These are phyloP conservation scores for Oreochromis tanganicae DNA, from an alignment of 2,113 vertebrate species.

Conservation along the genomic window DNA sequence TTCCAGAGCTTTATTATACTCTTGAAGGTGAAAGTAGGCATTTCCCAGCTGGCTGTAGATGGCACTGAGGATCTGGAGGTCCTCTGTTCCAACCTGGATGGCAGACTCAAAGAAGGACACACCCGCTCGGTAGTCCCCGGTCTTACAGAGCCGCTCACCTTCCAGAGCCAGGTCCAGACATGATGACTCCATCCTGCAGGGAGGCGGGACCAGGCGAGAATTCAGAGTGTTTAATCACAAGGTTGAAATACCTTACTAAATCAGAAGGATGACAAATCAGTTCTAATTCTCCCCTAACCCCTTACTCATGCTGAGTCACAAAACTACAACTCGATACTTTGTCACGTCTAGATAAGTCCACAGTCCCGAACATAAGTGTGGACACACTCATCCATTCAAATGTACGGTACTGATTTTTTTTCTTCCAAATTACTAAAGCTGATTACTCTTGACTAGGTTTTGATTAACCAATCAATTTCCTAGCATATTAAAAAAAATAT, in stretches of 20 bases:
- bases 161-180: slow-evolving; percentile 95
- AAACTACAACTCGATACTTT: background rate
- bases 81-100: slow-evolving; percentile 95
- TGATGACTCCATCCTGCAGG: slow-evolving; percentile 91
- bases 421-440: background rate
- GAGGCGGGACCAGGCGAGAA: background rate
- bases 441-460: background rate
- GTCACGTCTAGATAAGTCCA: background rate
- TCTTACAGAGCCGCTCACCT: slow-evolving; percentile 91
- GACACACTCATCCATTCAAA: background rate
- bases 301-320: background rate
- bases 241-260: background rate
- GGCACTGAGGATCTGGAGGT: slow-evolving; percentile 92
- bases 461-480: background rate
- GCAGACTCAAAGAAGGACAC: slow-evolving; percentile 96
- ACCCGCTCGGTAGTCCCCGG: slow-evolving; percentile 83
- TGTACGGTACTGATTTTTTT: background rate
- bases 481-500: background rate
- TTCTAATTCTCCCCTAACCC: background rate
- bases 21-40: slow-evolving; percentile 94
- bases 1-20: slow-evolving; percentile 91
- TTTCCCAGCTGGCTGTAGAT: slow-evolving; percentile 99
- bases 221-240: background rate
- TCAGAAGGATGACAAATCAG: background rate
- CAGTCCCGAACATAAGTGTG: background rate